Conservation (phyloP, 2,888 invertebrate species). For the Sphecodes monilicornis region DNA sequence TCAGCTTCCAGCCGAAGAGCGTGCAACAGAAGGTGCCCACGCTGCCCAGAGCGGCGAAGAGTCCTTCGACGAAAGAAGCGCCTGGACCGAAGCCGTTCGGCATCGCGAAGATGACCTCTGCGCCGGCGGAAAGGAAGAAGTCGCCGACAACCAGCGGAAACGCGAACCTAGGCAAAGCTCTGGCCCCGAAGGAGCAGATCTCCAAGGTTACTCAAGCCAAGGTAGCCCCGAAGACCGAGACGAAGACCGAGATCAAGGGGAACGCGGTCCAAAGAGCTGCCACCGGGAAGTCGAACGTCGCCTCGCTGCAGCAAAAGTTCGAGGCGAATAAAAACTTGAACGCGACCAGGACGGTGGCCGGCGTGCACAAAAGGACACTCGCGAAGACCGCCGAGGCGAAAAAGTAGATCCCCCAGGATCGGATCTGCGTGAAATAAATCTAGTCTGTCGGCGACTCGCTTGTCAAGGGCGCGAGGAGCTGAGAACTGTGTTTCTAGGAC, state of each 20-base stretch:
- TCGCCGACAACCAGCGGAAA: constrained; percentile 66
- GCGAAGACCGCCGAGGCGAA: constrained; percentile 64
- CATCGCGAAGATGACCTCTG: constrained; percentile 84
- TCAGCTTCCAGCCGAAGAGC: constrained; percentile 76
- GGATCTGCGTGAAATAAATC: constrained; percentile 59
- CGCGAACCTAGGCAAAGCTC: constrained; percentile 60
- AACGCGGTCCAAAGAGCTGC: constrained; percentile 82
- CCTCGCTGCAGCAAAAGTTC: constrained; percentile 92
- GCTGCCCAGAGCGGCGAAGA: constrained; percentile 78
- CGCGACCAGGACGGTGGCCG: constrained; percentile 61
- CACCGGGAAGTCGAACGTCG: constrained; percentile 89
- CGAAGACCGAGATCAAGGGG: constrained; percentile 43
- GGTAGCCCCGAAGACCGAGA: constrained; percentile 47
- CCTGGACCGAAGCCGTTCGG: constrained; percentile 84
- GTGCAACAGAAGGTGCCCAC: constrained; percentile 80
- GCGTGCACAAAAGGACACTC: constrained; percentile 64
- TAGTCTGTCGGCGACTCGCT: constrained; percentile 63
- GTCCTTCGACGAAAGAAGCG: constrained; percentile 78
- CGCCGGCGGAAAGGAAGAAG: constrained; percentile 80
- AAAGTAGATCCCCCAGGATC: constrained; percentile 58
- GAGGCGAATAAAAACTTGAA: constrained; percentile 85
- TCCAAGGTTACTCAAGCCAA: constrained; percentile 50
- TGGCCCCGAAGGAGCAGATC: constrained; percentile 54
- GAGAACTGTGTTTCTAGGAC: not conserved
- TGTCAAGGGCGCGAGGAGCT: constrained; percentile 3